Base-by-base conservation (phyloP, 1,140 invertebrate species). In the Akabosia matsudoensis region DNA sequence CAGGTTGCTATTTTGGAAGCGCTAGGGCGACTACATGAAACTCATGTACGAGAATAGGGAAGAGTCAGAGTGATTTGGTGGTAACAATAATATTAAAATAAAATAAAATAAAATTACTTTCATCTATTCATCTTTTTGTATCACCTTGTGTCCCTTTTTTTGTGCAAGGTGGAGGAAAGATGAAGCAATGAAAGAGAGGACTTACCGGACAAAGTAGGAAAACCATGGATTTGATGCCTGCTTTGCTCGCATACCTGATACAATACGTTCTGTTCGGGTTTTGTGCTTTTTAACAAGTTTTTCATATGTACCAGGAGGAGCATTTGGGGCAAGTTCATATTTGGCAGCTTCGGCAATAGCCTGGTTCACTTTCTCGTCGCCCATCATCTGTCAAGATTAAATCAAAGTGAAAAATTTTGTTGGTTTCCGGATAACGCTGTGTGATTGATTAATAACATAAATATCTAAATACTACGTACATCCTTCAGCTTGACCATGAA, bases 201-300 rank as follows among this genome's bases (percentile, higher is more conserved):
- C 61, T 31, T 76, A 81, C 77, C 76, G 71, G 13, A 75, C 73
- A 64, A 74, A 80, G 3, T 77, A 18, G 0, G 70, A 52, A 76
- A 79, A 77, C 51, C 64, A 79, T 10, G 78, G 78, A 72, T 79
- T 56, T 54, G 51, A 64, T 28, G 72, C 33, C 64, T 81, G 80
- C 33, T 76, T 91, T 0, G 90, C 91, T 73, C 90, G 88, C 90
- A 96, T 93, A 70, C 90, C 88, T 45, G 86, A 85, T 0, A 94
- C 83, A n/a, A 94, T 88, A 61, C 85, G 87, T 56, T 87, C 85
- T 0, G 92, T 92, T 22, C 89, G 86, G 22, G 87, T 85, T 74
- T 91, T 88, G 67, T 90, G 88, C 26, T 87, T 85, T 61, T 85
- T 84, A 16, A 91, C 89, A 87, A 28, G 84, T 84, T 2, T 83